These are phyloP conservation scores for Sphenopsis melanotis DNA, from an alignment of 2,797 vertebrate species.

Conservation along the genomic window DNA sequence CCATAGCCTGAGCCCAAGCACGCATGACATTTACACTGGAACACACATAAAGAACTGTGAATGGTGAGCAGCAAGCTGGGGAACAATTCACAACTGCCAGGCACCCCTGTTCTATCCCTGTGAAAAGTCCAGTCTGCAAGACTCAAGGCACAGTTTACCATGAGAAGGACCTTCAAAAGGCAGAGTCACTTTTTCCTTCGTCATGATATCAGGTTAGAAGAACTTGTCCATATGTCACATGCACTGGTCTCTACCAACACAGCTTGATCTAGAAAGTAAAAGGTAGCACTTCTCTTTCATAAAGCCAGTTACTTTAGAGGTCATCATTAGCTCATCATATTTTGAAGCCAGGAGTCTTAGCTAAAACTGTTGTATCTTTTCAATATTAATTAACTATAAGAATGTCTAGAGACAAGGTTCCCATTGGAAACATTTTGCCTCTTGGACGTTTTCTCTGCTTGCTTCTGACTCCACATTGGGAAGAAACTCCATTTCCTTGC, in stretches of 20 bases:
- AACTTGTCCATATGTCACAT: neutral
- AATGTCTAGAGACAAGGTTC: neutral
- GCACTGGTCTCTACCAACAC: neutral
- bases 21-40: rapidly evolving
- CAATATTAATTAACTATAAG: neutral
- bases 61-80: neutral
- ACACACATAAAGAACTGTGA: neutral
- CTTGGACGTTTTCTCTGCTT: neutral
- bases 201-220: neutral
- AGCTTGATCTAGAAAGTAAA: neutral
- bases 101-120: neutral
- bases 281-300: neutral
- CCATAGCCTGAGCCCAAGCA: neutral
- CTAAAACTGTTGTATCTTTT: neutral
- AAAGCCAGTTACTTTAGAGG: neutral
- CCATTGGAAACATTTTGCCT: neutral
- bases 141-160: rapidly evolving
- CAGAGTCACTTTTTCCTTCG: neutral
- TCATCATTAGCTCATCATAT: neutral
- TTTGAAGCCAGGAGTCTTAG: neutral
- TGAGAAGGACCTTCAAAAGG: neutral
- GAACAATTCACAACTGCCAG: neutral
- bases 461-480: neutral
- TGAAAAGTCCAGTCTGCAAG: neutral
- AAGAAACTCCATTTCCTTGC: neutral